phyloP scores from a whole-genome alignment of 2,797 vertebrate species.

The Dromococcyx pavoninus region DNA sequence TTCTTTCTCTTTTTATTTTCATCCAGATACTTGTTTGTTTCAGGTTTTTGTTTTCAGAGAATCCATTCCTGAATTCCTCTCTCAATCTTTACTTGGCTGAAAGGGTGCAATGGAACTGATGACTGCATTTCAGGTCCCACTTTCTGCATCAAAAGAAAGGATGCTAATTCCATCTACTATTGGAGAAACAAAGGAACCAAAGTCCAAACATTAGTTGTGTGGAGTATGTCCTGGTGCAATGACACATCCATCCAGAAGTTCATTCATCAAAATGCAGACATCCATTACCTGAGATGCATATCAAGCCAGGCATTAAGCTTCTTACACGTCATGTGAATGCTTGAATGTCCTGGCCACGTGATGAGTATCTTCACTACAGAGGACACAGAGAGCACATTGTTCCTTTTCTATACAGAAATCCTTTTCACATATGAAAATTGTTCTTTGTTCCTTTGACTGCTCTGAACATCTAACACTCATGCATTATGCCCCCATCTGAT shows the following conservation, averaged over 20 bases:
- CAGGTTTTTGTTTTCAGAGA: neutral
- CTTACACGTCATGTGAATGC: neutral
- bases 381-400: neutral
- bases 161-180: neutral
- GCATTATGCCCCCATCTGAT: neutral
- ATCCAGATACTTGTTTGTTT: neutral
- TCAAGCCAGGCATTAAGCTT: neutral
- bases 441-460: neutral
- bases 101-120: neutral
- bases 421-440: neutral
- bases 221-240: neutral
- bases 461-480: neutral
- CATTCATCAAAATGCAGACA: neutral
- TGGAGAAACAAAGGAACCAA: neutral
- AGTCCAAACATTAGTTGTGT: neutral
- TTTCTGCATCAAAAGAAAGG: neutral
- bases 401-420: neutral
- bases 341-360: neutral
- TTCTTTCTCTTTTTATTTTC: neutral
- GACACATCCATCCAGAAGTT: neutral
- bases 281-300: neutral
- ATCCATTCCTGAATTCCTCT: neutral
- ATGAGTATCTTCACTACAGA: neutral
- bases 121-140: neutral
- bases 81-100: neutral